Evolutionary conservation across 2,113 vertebrate genomes (phyloP).

Genomic region (Felis chaus): DNA sequence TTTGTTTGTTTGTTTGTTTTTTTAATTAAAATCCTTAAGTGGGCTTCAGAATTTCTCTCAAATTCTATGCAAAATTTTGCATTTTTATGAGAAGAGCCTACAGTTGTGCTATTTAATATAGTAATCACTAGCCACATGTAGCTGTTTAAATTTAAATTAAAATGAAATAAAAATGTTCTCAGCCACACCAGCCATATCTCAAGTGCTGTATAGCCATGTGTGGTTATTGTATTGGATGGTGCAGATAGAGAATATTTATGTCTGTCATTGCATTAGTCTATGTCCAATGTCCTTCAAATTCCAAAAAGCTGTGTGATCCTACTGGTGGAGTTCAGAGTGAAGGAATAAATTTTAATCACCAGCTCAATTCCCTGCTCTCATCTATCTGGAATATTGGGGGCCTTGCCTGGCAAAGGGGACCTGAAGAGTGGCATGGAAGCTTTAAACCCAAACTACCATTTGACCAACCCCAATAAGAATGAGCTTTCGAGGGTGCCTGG

Average conservation of each 20-base stretch:
- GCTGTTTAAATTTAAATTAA: not conserved
- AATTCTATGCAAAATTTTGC: not conserved
- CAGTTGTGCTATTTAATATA: not conserved
- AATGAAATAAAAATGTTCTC: not conserved
- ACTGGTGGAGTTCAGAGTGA: not conserved
- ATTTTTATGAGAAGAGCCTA: not conserved
- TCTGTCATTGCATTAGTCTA: not conserved
- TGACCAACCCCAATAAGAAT: not conserved
- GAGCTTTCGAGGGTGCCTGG: not conserved
- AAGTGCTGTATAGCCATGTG: not conserved
- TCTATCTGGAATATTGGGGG: not conserved
- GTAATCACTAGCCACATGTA: not conserved
- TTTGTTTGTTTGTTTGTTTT: not conserved
- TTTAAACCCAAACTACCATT: not conserved
- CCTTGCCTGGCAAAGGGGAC: not conserved
- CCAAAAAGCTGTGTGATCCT: not conserved
- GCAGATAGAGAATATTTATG: not conserved
- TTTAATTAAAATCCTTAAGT: not conserved
- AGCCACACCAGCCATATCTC: not conserved
- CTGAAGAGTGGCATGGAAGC: not conserved
- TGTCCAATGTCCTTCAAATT: not conserved
- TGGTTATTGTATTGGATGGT: not conserved
- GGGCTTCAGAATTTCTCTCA: not conserved
- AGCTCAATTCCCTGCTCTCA: not conserved
- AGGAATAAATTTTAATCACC: not conserved